Evolutionary conservation across 1,140 invertebrate species (phyloP).

Genomic region (Drosophila nigrodunni): DNA sequence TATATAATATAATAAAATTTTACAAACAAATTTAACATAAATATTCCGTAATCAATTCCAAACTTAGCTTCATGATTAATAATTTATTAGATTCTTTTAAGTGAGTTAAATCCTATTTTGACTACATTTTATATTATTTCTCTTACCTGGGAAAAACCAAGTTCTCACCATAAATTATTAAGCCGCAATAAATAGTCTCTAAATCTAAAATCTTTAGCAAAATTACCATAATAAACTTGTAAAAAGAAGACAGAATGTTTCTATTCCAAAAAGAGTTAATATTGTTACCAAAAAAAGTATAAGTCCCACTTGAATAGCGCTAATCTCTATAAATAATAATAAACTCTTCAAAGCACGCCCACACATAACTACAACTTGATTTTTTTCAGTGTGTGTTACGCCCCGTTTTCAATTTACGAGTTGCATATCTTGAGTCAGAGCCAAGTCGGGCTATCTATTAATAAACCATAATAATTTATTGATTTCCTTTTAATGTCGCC

Average conservation of each 20-base stretch:
- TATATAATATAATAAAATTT: no score
- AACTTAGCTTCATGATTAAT: background rate
- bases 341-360: constrained; percentile 16
- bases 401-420: constrained; percentile 58
- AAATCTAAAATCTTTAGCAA: background rate
- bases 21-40: no score
- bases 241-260: background rate
- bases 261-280: background rate
- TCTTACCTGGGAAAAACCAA: background rate
- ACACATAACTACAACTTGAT: constrained; percentile 1
- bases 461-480: constrained; percentile 81
- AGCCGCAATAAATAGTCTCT: background rate
- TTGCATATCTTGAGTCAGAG: constrained; percentile 40
- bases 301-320: background rate
- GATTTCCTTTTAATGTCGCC: constrained; percentile 66
- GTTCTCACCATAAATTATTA: background rate
- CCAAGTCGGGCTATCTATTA: constrained; percentile 54
- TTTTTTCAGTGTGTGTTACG: constrained; percentile 38
- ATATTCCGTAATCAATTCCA: background rate
- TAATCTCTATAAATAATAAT: constrained; percentile 6
- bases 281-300: background rate
- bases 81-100: no score
- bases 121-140: background rate
- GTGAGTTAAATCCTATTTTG: no score
- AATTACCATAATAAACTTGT: constrained; percentile 4